Evolutionary conservation across 2,888 invertebrate genomes (phyloP).

Genomic region (Prenolepis imparis): DNA sequence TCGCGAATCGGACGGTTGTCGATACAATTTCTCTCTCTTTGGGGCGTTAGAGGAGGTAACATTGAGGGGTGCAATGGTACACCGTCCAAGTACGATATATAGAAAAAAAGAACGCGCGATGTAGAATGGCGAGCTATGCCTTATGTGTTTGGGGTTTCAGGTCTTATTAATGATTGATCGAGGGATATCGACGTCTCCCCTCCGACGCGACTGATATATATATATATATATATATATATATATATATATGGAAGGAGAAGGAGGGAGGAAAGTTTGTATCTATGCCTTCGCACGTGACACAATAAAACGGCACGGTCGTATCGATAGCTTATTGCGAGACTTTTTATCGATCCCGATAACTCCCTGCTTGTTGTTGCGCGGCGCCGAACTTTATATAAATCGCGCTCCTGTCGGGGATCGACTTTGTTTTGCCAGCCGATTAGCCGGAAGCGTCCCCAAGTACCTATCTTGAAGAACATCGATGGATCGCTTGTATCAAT

Average conservation of each 20-base stretch:
- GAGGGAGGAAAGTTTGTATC: constrained; percentile 69
- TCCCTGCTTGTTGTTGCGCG: constrained; percentile 62
- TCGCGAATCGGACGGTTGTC: constrained; percentile 72
- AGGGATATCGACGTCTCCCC: constrained; percentile 86
- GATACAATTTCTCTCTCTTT: constrained; percentile 79
- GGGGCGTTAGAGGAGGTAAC: constrained; percentile 19
- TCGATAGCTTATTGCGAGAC: constrained; percentile 77
- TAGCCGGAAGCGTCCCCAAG: constrained; percentile 61
- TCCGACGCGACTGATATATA: constrained; percentile 85
- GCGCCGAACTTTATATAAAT: constrained; percentile 74
- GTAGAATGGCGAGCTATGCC: constrained; percentile 67
- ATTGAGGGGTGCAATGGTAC: not conserved
- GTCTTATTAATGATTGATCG: constrained; percentile 86
- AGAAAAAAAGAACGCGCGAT: constrained; percentile 49
- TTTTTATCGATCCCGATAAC: constrained; percentile 82
- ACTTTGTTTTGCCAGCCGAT: constrained; percentile 76
- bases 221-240: constrained; percentile 81
- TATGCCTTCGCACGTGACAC: constrained; percentile 85
- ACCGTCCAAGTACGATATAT: constrained; percentile 19
- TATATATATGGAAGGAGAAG: constrained; percentile 39
- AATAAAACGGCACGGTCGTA: constrained; percentile 80
- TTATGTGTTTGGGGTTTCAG: constrained; percentile 85
- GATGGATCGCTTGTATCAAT: constrained; percentile 48
- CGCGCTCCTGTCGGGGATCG: constrained; percentile 64
- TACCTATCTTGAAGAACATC: constrained; percentile 30